These are phyloP conservation scores for Tethea ocularis DNA, from an alignment of 2,888 invertebrate species.

Conservation along the genomic window DNA sequence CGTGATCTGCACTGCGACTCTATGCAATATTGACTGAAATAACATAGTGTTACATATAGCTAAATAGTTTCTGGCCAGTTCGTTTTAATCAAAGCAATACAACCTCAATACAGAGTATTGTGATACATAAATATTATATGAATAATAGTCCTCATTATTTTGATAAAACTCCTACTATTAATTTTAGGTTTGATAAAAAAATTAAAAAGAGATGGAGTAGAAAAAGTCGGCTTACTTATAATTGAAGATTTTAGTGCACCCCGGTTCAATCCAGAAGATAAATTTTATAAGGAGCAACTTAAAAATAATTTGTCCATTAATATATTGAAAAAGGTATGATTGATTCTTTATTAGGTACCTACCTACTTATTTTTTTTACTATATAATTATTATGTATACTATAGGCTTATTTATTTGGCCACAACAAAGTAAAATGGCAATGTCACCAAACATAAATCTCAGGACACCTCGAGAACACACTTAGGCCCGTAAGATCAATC, in stretches of 20 bases:
- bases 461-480: no score
- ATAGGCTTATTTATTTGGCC: no score
- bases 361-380: neutral
- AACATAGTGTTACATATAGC: neutral
- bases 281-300: conserved; percentile 78
- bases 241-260: conserved; percentile 76
- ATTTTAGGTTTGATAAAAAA: conserved; percentile 87
- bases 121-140: no score
- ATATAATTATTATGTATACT: neutral
- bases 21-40: neutral
- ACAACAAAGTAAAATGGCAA: no score
- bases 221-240: conserved; percentile 72
- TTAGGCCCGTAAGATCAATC: no score
- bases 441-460: no score
- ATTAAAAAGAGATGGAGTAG: conserved; percentile 83
- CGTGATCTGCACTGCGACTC: neutral
- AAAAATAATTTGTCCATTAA: conserved; percentile 87
- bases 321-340: conserved; percentile 68
- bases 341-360: neutral
- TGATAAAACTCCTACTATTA: no score
- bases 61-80: neutral
- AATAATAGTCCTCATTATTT: no score
- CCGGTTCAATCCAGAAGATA: conserved; percentile 70
- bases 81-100: neutral
- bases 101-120: no score